A percentile compares a stretch with the other conserved stretches of the same genome.
These are phyloP conservation scores for Aspidapion aeneum DNA, from an alignment of 2,888 invertebrate species.

Conservation along the genomic window DNA sequence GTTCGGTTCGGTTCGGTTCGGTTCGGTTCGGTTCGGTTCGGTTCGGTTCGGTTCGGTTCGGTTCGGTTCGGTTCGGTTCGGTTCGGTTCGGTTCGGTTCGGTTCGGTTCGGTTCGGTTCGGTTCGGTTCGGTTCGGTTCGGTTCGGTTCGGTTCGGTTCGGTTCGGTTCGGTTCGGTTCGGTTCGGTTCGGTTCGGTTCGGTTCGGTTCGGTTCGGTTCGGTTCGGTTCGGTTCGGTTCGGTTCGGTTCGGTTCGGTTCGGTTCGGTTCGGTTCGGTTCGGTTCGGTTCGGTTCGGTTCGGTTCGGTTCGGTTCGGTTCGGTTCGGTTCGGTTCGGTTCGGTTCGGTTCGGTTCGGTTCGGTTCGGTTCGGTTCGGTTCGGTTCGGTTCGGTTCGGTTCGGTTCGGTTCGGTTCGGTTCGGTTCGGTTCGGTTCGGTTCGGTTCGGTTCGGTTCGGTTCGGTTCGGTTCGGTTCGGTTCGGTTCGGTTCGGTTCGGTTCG, in stretches of 20 bases:
- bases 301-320: background rate
- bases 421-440: constrained; percentile 11
- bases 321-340: background rate
- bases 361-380: background rate
- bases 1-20: background rate
- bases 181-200: background rate
- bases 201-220: background rate
- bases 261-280: background rate
- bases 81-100: background rate
- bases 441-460: constrained; percentile 10
- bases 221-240: background rate
- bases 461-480: constrained; percentile 10
- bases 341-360: background rate
- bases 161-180: background rate
- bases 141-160: background rate
- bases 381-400: constrained; percentile 8
- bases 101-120: background rate
- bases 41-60: background rate
- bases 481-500: constrained; percentile 15
- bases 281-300: background rate
- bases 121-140: background rate
- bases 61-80: background rate
- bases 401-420: constrained; percentile 11
- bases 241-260: background rate
- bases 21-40: background rate